phyloP scores from a whole-genome alignment of 2,113 vertebrate genomes.

The Regulus satrapa region DNA sequence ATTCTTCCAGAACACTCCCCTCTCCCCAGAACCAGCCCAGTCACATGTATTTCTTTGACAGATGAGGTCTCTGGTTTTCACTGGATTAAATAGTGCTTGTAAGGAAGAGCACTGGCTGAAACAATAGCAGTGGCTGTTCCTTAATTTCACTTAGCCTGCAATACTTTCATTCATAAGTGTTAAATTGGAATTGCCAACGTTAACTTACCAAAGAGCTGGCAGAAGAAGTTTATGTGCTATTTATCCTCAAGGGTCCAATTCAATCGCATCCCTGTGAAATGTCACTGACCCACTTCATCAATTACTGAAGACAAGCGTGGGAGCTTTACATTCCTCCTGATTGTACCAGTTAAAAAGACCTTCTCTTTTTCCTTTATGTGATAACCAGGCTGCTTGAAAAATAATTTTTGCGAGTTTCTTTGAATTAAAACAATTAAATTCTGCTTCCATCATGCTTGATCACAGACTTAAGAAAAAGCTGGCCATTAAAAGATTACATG shows the following conservation, averaged over 20 bases:
- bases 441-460: background rate
- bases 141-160: conserved; percentile 55
- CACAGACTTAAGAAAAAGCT: background rate
- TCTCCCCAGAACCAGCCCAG: background rate
- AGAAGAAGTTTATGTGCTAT: conserved; percentile 39
- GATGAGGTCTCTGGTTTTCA: conserved; percentile 21
- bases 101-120: background rate
- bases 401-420: background rate
- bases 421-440: background rate
- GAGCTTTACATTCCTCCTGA: background rate
- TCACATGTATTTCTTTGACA: conserved; percentile 12
- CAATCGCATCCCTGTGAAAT: conserved; percentile 56
- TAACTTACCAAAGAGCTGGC: conserved; percentile 35
- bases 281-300: conserved; percentile 68
- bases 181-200: conserved; percentile 56
- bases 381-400: background rate
- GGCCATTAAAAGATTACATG: background rate
- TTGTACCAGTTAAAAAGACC: background rate
- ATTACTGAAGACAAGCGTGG: conserved; percentile 36
- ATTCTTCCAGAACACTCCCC: background rate
- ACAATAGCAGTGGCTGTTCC: conserved; percentile 25
- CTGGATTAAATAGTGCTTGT: conserved; percentile 9
- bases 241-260: conserved; percentile 56
- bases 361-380: background rate
- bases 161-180: conserved; percentile 47